phyloP scores from a whole-genome alignment of 2,113 vertebrate genomes.

The cattle (Bos taurus) region ARS-UCD2.0 NC_037356.1:10542001-10542500 shows the following conservation, averaged over 20 bases:
- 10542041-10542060: background rate
- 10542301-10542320: background rate
- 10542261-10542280: background rate
- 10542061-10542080: background rate
- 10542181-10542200: background rate
- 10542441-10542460: background rate
- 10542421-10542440: background rate
- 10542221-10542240: background rate
- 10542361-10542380: background rate
- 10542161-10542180: background rate
- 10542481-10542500: background rate
- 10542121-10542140: background rate
- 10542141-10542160: background rate
- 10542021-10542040: background rate
- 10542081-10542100: background rate
- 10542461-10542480: background rate
- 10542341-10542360: background rate
- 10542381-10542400: background rate
- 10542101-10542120: background rate
- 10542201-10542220: background rate
- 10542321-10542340: background rate
- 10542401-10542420: background rate
- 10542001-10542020: background rate
- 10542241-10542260: background rate
- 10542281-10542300: background rate